phyloP scores from a whole-genome alignment of 2,113 vertebrate species.

The Actenoides hombroni region DNA sequence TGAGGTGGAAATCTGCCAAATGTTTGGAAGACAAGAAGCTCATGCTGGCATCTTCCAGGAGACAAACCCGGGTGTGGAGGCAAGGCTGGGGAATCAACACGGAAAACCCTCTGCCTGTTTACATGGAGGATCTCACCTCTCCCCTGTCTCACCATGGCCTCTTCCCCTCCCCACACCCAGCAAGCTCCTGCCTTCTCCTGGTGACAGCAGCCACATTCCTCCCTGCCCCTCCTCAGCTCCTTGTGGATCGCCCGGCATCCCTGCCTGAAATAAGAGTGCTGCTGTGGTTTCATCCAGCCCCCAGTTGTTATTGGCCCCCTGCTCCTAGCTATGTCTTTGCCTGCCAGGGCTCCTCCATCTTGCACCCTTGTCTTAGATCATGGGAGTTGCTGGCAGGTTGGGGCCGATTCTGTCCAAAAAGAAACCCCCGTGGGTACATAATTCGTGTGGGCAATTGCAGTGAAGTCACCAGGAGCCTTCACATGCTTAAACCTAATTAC shows the following conservation, averaged over 20 bases:
- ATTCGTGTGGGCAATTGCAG: not conserved
- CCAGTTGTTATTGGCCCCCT: not conserved
- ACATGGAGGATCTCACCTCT: fast-evolving
- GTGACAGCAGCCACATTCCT: not conserved
- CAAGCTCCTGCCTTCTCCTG: not conserved
- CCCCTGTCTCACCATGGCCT: not conserved
- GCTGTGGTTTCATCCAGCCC: not conserved
- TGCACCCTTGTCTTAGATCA: not conserved
- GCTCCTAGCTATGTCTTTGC: not conserved
- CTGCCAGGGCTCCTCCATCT: not conserved
- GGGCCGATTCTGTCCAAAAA: not conserved
- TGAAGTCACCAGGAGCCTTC: not conserved
- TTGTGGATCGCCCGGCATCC: not conserved
- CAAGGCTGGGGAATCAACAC: not conserved
- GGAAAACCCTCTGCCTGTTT: not conserved
- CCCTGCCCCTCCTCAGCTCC: not conserved
- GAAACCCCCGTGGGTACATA: not conserved
- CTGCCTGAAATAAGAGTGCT: not conserved
- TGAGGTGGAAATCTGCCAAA: not conserved
- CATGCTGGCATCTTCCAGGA: not conserved
- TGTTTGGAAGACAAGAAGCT: not conserved
- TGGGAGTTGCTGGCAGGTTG: not conserved
- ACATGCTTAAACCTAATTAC: not conserved
- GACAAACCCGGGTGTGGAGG: not conserved
- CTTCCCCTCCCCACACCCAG: not conserved